Base-by-base conservation (phyloP, 2,888 invertebrate species). In the Tridacna gigas region DNA sequence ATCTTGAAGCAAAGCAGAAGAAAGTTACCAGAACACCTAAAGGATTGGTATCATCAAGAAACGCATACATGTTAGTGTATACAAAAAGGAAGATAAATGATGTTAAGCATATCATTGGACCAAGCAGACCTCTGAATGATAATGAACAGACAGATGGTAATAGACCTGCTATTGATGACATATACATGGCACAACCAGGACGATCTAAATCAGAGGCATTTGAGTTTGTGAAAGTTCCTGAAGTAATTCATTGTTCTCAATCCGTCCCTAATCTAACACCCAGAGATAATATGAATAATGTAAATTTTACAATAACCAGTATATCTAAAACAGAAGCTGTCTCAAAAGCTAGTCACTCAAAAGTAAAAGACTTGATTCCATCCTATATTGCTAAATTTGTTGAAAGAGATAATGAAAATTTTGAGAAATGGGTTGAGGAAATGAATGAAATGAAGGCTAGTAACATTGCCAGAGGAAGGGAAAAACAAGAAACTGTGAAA, bases 41-140 rank as follows among this genome's bases (percentile, higher is more conserved):
- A 88, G 95, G 94, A 48, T 95, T 92, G 84, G 95, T 96, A 69
- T 94, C 95, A 0, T 96, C 96, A 1, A 95, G 95, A 82, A 96
- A 96, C 86, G 96, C 96, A 0, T 96, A 96, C 90, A 96, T 96
- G 96, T 94, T 96, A 88, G 96, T 96, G 0, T 96, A 96, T 91
- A 96, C 95, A 48, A 83, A 79, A 25, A 80, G 77, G 56, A 61
- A n/a, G 15, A 37, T 28, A 47, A 26, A 28, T 22, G 51, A 48
- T 28, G 56, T 15, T 26, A 61, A 9, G 28, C 22, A 74, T 47
- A 13, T 0, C 26, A 18, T 74, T 11, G 61, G 20, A 37, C 26
- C 37, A n/a, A 61, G 45, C 11, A 69, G 28, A 69, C 15, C 12
- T 9, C 25, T 65, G 2, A 5, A 65, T 26, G 5, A 56, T 28